Base-by-base conservation (phyloP, 1,140 invertebrate species). In the Tyrophagus putrescentiae region DNA sequence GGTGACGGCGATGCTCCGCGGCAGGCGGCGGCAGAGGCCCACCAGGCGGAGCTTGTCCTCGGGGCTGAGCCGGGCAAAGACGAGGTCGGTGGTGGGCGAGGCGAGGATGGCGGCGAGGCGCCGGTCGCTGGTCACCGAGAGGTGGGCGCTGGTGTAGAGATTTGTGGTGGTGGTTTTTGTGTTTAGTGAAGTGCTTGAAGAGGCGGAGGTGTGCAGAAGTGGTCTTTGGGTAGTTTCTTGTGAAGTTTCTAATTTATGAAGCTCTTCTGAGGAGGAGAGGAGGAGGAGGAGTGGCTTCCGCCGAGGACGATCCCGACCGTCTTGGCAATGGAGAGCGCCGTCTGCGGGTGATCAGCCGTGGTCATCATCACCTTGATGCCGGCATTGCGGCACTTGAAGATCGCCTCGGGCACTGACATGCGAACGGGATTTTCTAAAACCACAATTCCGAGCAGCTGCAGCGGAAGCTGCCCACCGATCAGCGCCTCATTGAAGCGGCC, bases 361-460 rank as follows among this genome's bases (percentile, higher is more conserved):
- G 82, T 78, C 80, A 82, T 82, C 64, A 82, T 78, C 64, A 67
- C 64, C 53, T 66, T 66, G n/a, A 67, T 98, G 76, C 94, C 94
- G 73, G 95, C 95, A 68, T 90, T 95, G 70, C 94, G 82, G 74
- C 94, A 98, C 73, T 98, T 98, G 69, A 91, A 90, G 5, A 98
- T 93, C 65, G 95, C 95, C 74, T 96, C 92, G 16, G 77, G 78
- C 54, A 97, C 93, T 67, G 90, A 89, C 66, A 91, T 90, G 67
- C 92, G 79, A 4, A 91, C 90, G 59, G 94, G 94, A 78, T 98
- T 95, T 78, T 98, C 98, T 94, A 98, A 97, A 65, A 92, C 94
- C 86, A 98, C 94, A 6, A 98, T 80, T 57, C 95, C 95, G 50
- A 98, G 88, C 72, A 98, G 98, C 64, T 94, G 80, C 18, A 98